These are phyloP conservation scores for Mya arenaria DNA, from an alignment of 1,140 invertebrate species.

Conservation along the genomic window DNA sequence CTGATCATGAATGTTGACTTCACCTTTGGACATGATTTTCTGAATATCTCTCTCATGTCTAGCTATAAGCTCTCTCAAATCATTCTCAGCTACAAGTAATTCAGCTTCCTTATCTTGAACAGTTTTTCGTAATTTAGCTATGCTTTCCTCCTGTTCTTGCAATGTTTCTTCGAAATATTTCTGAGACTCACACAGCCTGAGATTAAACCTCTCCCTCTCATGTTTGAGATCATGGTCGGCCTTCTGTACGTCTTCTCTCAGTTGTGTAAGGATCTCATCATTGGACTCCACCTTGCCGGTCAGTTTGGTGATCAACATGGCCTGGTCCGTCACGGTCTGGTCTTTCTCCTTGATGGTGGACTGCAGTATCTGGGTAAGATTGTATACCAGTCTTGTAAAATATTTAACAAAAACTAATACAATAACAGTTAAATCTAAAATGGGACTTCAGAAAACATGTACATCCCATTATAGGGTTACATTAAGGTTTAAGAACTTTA, in stretches of 20 bases:
- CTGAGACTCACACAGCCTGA: constrained; percentile 74
- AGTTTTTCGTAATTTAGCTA: constrained; percentile 64
- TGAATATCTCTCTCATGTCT: constrained; percentile 77
- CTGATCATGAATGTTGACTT: constrained; percentile 74
- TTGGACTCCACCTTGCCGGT: constrained; percentile 74
- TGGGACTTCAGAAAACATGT: too few species aligned
- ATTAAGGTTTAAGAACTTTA: too few species aligned
- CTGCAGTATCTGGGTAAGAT: constrained; percentile 73
- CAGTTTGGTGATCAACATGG: constrained; percentile 72
- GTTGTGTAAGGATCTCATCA: constrained; percentile 69
- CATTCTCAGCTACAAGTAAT: constrained; percentile 69
- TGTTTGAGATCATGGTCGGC: constrained; percentile 72
- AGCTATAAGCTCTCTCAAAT: constrained; percentile 73
- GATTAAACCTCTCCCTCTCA: constrained; percentile 74
- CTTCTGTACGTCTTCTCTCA: constrained; percentile 70
- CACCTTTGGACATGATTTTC: constrained; percentile 73
- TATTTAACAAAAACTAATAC: too few species aligned
- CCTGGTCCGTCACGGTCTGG: constrained; percentile 70
- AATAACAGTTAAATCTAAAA: too few species aligned
- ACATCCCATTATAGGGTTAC: too few species aligned
- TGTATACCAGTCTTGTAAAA: too few species aligned
- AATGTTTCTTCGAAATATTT: constrained; percentile 79
- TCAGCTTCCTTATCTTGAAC: constrained; percentile 74
- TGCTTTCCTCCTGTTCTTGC: constrained; percentile 70
- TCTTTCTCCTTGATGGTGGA: constrained; percentile 74